Evolutionary conservation across 2,888 invertebrate species (phyloP), one percentile per base, ranked within the genome.

Genomic region (Caenorhabditis doughertyi): DNA sequence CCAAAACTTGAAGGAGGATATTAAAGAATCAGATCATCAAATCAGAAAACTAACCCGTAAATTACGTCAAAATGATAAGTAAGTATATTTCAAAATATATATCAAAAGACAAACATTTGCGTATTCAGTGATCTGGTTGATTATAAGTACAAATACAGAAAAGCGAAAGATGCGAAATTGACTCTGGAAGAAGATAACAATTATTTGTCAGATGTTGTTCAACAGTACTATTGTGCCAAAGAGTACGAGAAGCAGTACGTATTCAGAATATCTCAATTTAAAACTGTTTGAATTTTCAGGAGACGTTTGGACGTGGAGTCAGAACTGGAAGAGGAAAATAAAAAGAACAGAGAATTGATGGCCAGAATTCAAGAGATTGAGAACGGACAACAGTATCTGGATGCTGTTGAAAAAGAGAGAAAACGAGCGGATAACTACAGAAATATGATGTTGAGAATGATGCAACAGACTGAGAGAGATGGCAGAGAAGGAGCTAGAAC

Each of bases 341-440:
- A n/a, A n/a, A 18, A 42, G 16, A 42, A n/a, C n/a, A 42, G n/a
- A 27, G 25, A 5, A 13, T 21, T 60, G 27, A 25, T 27, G 1
- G 13, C 16, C 0, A 16, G 5, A 13, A 60, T 60, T 2, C 16
- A 23, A n/a, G 16, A 23, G 25, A 25, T 60, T 3, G 9, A 4
- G 9, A 27, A 42, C 9, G n/a, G 27, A 16, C 25, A 60, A 27
- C 21, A 60, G 21, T 42, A 23, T 25, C 13, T 25, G 5, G 9
- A 16, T 9, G n/a, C 60, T 2, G 13, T 42, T 23, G 13, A 25
- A 42, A 42, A n/a, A 2, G 42, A 60, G 13, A 11, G 60, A 8
- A n/a, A 5, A 23, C 42, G 60, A 42, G 60, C 60, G 16, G 44
- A 60, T 13, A 25, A 42, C 27, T 60, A 60, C 25, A n/a, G 49